Evolutionary conservation across 2,888 invertebrate genomes (phyloP), one percentile per base, ranked within the genome.

Genomic region (Gandaritis pyraliata): DNA sequence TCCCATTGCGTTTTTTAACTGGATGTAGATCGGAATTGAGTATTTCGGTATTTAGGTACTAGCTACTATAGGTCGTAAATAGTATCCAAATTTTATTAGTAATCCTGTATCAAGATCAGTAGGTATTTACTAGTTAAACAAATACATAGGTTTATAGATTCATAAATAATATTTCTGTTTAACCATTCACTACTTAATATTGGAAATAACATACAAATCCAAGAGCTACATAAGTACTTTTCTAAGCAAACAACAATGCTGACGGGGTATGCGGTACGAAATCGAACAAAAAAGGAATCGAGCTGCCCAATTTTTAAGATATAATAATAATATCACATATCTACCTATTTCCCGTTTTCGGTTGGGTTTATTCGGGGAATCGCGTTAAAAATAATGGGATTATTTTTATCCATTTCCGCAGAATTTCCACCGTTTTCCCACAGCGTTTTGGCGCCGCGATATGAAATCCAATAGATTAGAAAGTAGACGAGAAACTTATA

Each of bases 391-490:
- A 63, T 68, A 68, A 70, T 67, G 62, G 58, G 57, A 69, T 68
- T 68, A 66, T 70, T 65, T 43, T 68, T 70, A 66, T 68, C 66
- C 66, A 70, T 71, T 71, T 70, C 70, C 66, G 52, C 16, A 56
- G 65, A 54, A 61, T 64, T 61, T 70, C 65, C 65, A 54, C 64
- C 43, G 53, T 48, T 16, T 61, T 58, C 11, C 53, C 48, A 23
- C 29, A 46, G 41, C 29, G 38, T 47, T 36, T 38, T 38, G n/a
- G 36, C 23, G 13, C 13, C 13, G 8, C 48, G 29, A 41, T 41
- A 54, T 12, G 50, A n/a, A 51, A 43, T 23, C 45, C 49, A 56
- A 56, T 57, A 43, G 18, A 55, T 38, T 39, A 30, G 12, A 11
- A 39, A 18, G 12, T 10, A 46, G 16, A 52, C 41, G 30, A 30